phyloP scores from a whole-genome alignment of 2,888 invertebrate genomes.

The Amphiduros pacificus region DNA sequence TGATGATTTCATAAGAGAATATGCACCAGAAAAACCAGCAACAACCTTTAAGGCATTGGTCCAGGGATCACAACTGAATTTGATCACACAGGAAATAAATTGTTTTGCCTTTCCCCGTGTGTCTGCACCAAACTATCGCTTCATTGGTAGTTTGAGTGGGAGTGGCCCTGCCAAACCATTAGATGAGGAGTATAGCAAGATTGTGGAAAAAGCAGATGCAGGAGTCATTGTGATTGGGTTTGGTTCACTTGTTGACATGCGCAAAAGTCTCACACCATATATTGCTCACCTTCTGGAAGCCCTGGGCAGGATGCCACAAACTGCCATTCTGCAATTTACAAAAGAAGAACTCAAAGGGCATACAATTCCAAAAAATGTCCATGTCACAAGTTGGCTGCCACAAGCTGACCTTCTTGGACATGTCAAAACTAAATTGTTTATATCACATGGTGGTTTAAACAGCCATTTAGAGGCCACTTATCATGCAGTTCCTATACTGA shows the following conservation, averaged over 20 bases:
- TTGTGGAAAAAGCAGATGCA: too few species aligned
- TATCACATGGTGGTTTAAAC: conserved; percentile 19
- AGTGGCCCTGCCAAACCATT: too few species aligned
- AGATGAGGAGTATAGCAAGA: too few species aligned
- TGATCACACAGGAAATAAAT: conserved; percentile 16
- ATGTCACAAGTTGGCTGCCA: too few species aligned
- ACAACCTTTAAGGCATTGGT: conserved; percentile 8
- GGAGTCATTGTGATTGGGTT: conserved; percentile 11
- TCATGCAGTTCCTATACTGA: conserved; percentile 20
- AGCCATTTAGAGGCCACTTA: conserved; percentile 18
- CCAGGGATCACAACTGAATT: conserved; percentile 17
- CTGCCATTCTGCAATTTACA: too few species aligned
- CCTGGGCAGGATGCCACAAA: background rate
- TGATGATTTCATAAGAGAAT: too few species aligned
- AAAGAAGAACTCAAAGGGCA: too few species aligned
- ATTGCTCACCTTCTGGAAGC: conserved; percentile 1
- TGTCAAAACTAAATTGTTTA: conserved; percentile 15
- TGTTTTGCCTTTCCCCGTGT: conserved; percentile 18
- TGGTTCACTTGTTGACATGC: conserved; percentile 3
- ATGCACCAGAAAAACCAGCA: too few species aligned
- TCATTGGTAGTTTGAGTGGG: conserved; percentile 19
- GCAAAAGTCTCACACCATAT: background rate
- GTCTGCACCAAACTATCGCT: conserved; percentile 18
- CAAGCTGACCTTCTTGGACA: conserved; percentile 17
- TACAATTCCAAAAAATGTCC: too few species aligned